These are phyloP conservation scores for Zoroaster sp. DNA, from an alignment of 53 echinoderm and acorn worm genomes.

Conservation along the genomic window DNA sequence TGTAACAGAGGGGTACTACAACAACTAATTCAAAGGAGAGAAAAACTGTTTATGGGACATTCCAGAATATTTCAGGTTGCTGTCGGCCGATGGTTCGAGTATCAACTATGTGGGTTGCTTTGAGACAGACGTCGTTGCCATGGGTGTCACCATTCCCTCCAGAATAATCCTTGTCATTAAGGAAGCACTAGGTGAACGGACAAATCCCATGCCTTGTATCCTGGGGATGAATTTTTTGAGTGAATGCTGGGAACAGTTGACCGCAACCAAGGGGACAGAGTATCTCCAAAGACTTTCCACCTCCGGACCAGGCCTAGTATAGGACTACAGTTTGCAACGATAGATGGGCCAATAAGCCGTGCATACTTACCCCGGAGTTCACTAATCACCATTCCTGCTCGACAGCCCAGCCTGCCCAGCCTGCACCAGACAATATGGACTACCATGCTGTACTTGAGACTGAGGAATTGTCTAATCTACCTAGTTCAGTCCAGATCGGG, in stretches of 20 bases:
- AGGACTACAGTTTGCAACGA: no score
- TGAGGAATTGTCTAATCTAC: no score
- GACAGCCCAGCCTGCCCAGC: no score
- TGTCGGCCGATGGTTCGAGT: neutral
- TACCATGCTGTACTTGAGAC: no score
- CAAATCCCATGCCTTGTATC: slow-evolving; percentile 2
- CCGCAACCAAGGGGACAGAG: neutral
- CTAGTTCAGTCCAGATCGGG: no score
- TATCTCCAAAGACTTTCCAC: neutral
- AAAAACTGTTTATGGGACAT: neutral
- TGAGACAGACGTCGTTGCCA: slow-evolving; percentile 17
- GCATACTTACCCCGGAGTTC: no score
- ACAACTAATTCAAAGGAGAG: neutral
- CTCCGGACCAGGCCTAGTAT: neutral
- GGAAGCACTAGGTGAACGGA: neutral
- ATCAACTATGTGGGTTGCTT: slow-evolving; percentile 37
- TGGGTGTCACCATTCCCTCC: neutral
- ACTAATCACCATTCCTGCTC: no score
- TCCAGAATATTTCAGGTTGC: neutral
- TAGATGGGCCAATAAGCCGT: no score
- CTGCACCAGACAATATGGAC: no score
- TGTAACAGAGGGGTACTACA: neutral
- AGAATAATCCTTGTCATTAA: neutral
- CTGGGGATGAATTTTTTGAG: slow-evolving; percentile 29
- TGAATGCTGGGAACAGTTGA: slow-evolving; percentile 1